Base-by-base conservation (phyloP, 2,797 vertebrate genomes). In the Dendrocincla tyrannina region DNA sequence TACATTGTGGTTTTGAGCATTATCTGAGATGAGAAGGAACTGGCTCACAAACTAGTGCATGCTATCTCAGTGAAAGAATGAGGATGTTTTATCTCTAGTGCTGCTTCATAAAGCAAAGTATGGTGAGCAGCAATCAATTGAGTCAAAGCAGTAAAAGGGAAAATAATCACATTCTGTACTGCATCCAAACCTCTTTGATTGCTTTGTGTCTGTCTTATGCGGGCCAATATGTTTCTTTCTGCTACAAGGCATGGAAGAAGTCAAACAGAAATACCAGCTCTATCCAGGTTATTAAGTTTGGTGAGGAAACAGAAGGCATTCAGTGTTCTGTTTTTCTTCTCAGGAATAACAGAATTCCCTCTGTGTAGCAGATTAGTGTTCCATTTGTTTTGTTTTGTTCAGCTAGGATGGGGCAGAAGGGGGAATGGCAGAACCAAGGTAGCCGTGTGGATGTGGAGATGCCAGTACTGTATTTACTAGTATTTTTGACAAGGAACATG, bases 181-280 rank as follows among this genome's bases (percentile, higher is more conserved):
- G 30, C 63, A 79, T 79, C 86, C 88, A 94, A 12, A 63, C 64
- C 39, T 94, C 67, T 93, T 70, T 91, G 93, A 91, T 92, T 94
- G 90, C 85, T 92, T 87, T 91, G 50, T 87, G 63, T 67, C 67
- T 66, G 35, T 87, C 83, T 88, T 91, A 74, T 76, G 85, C 55
- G 46, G 52, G 55, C 47, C 63, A 91, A 22, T 88, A 82, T 56
- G 67, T 81, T 95, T 41, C 70, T 81, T 90, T 87, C 63, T 91
- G 89, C 77, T 87, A 30, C 52, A 70, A 91, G 60, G 37, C 70
- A 60, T 46, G 17, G 55, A 91, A 69, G 63, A 86, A 92, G 86
- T 93, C 77, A 85, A 91, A 90, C 70, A 78, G 72, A 88, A 93
- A 90, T 85, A 93, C 67, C 47, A 86, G 20, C 18, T 78, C 62